Conservation (phyloP, 2,113 vertebrate species). For the Myodes glareolus region DNA sequence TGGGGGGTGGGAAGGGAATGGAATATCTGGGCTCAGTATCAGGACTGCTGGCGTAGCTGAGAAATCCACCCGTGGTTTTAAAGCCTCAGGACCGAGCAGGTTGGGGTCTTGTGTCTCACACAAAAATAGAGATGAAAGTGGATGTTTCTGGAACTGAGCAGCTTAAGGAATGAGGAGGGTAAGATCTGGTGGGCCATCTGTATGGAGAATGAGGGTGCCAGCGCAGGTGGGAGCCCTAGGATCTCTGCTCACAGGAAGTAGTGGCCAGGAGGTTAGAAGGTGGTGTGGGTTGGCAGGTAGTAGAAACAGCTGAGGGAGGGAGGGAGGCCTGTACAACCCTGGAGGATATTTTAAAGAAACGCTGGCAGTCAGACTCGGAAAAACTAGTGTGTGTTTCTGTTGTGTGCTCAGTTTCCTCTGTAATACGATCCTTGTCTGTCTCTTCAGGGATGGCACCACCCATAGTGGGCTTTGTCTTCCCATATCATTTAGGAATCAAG, state of each 20-base stretch:
- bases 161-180: not conserved
- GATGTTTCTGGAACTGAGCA: not conserved
- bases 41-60: not conserved
- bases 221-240: not conserved
- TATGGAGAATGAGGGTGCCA: not conserved
- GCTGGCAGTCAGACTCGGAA: not conserved
- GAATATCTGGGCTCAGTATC: not conserved
- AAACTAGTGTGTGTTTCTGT: not conserved
- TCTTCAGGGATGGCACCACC: not conserved
- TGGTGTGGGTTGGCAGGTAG: not conserved
- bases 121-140: not conserved
- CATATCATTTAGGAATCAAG: not conserved
- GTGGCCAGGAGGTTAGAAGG: not conserved
- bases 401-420: not conserved
- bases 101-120: not conserved
- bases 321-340: not conserved
- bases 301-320: not conserved
- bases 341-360: not conserved
- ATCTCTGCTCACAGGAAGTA: not conserved
- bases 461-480: not conserved
- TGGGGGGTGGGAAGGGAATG: not conserved
- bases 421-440: not conserved
- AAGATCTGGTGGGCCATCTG: not conserved
- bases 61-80: not conserved
- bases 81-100: not conserved